phyloP scores from a whole-genome alignment of 2,888 invertebrate genomes.

The Drosophila flavopinicola region DNA sequence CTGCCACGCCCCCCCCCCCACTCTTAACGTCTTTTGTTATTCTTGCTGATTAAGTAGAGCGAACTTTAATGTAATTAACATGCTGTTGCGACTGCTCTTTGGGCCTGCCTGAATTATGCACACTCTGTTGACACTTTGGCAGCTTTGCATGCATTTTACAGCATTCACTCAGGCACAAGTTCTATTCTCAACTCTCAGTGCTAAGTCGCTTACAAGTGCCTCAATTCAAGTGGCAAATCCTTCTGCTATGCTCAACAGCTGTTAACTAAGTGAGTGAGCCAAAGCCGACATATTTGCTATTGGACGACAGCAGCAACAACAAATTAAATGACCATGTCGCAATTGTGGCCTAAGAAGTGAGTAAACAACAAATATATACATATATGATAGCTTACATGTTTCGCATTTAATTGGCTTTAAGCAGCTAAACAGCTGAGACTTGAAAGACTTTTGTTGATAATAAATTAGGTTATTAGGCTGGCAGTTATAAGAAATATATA shows the following conservation, averaged over 20 bases:
- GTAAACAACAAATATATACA: neutral
- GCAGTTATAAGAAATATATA: too few species aligned
- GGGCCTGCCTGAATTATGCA: slow-evolving; percentile 12
- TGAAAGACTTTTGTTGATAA: too few species aligned
- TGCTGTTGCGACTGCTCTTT: too few species aligned
- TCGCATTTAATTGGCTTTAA: neutral
- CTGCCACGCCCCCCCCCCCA: too few species aligned
- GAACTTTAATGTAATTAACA: slow-evolving; percentile 48
- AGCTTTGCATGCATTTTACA: slow-evolving; percentile 18
- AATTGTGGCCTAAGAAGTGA: neutral
- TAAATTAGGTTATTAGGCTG: too few species aligned
- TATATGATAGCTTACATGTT: neutral
- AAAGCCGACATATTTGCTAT: neutral
- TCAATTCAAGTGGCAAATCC: slow-evolving; percentile 9
- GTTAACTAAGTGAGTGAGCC: neutral
- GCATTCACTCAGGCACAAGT: too few species aligned
- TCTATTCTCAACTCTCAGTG: too few species aligned
- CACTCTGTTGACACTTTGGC: slow-evolving; percentile 26
- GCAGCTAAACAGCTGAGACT: too few species aligned
- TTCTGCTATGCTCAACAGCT: neutral
- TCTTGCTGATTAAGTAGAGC: slow-evolving; percentile 42
- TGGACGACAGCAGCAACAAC: neutral
- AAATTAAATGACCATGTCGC: neutral
- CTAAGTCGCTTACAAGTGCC: slow-evolving; percentile 10
- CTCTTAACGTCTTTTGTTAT: slow-evolving; percentile 18